Conservation (phyloP, 2,888 invertebrate genomes). For the Serripes groenlandicus region DNA sequence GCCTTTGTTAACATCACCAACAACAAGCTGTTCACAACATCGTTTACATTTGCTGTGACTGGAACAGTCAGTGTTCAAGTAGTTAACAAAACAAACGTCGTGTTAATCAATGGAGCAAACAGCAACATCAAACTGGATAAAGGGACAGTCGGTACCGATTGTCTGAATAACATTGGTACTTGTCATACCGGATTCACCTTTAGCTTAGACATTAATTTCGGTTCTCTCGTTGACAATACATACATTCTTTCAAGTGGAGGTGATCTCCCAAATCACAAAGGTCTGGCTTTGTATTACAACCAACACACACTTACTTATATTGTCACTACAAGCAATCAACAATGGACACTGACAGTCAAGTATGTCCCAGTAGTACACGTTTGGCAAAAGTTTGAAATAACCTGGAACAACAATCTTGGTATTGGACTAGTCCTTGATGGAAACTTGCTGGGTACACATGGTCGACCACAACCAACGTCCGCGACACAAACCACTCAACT, state of each 20-base stretch:
- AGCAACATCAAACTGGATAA: conserved; percentile 60
- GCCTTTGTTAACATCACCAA: conserved; percentile 57
- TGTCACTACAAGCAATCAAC: conserved; percentile 67
- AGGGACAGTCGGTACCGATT: conserved; percentile 40
- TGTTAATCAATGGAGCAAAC: conserved; percentile 56
- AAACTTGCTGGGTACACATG: conserved; percentile 62
- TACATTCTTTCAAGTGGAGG: conserved; percentile 73
- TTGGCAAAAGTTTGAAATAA: conserved; percentile 74
- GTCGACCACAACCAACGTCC: conserved; percentile 40
- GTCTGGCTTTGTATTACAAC: conserved; percentile 68
- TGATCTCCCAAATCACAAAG: conserved; percentile 58
- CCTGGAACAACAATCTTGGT: conserved; percentile 73
- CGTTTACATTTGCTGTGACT: conserved; percentile 59
- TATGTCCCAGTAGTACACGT: conserved; percentile 58
- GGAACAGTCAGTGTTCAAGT: conserved; percentile 54
- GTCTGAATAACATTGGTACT: conserved; percentile 58
- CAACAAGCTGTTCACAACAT: conserved; percentile 56
- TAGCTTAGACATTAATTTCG: conserved; percentile 64
- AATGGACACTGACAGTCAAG: conserved; percentile 62
- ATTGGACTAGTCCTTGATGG: conserved; percentile 68
- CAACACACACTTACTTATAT: conserved; percentile 62
- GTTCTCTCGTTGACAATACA: conserved; percentile 57
- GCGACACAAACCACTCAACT: conserved; percentile 34
- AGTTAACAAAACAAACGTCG: conserved; percentile 30
- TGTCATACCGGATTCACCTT: conserved; percentile 70